Base-by-base conservation (phyloP, 2,797 vertebrate species). In the Spondyliosoma cantharus region DNA sequence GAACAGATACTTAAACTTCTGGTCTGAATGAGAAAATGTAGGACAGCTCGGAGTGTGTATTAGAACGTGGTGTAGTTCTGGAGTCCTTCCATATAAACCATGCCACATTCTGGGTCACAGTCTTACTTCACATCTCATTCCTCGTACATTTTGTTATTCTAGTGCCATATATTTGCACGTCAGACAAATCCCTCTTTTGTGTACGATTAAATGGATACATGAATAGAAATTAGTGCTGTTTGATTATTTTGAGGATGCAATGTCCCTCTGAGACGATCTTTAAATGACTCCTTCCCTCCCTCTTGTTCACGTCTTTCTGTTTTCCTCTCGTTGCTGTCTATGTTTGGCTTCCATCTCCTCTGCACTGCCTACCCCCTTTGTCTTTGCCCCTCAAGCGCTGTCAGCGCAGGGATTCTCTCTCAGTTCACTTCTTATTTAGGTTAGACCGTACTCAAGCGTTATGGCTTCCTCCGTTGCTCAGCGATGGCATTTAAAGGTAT, bases 351-450 rank as follows among this genome's bases (percentile, higher is more conserved):
- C 37, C 7, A 45, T 64, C 66, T 70, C 53, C 22, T 67, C 50
- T 67, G 7, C 60, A 17, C 60, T 49, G 22, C 75, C 66, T 73
- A 71, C 64, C 56, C 27, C 58, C 54, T 62, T 74, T 76, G 67
- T 82, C 53, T 82, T 65, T 83, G 71, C 70, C 71, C 71, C 86
- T 76, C 29, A 50, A 81, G 64, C 46, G 16, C 79, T 45, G 82
- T 87, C 85, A 83, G 69, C 83, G 76, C 81, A 78, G 74, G 73
- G 78, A 89, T 83, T 90, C 66, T 84, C 87, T 90, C 82, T 92
- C 80, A 91, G 81, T 90, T 91, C 80, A 88, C 78, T 90, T 91
- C 83, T 89, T 90, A 93, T 94, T 90, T 92, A 90, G 88, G 90
- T 91, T 92, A 91, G 76, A 86, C 37, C 63, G 32, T 74, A 77